Conservation (phyloP, 1,140 invertebrate genomes). For the Cotesia vestalis region DNA sequence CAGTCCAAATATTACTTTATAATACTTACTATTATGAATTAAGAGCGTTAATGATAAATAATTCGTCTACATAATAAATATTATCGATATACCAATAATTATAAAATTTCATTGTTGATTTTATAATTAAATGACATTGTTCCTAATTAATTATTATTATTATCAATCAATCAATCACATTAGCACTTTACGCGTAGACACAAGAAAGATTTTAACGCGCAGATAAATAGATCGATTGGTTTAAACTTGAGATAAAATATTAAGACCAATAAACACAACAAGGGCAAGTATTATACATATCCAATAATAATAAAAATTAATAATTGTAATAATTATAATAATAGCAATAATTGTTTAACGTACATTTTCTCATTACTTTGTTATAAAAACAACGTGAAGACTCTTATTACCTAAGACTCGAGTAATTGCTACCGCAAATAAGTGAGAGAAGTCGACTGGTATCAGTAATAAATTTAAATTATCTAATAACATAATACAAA, state of each 20-base stretch:
- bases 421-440: conserved; percentile 32
- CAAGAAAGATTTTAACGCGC: conserved; percentile 21
- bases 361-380: conserved; percentile 18
- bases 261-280: conserved; percentile 43
- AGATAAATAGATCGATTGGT: conserved; percentile 37
- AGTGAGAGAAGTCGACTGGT: not conserved
- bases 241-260: conserved; percentile 44
- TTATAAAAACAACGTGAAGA: conserved; percentile 34
- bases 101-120: conserved; percentile 5
- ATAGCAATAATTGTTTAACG: too few relatives aligned
- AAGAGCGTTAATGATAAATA: not conserved
- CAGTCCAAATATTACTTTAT: conserved; percentile 7
- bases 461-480: too few relatives aligned
- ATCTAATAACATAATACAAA: not conserved
- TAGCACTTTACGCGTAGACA: not conserved
- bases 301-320: conserved; percentile 25
- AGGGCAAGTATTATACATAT: conserved; percentile 40
- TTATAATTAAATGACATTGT: conserved; percentile 4
- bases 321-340: conserved; percentile 21
- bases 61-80: conserved; percentile 3
- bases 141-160: conserved; percentile 7
- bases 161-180: conserved; percentile 11
- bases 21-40: conserved; percentile 17
- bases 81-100: not conserved
- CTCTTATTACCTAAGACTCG: conserved; percentile 29